These are phyloP conservation scores for Pinctada fucata DNA, from an alignment of 2,888 invertebrate genomes.

Conservation along the genomic window DNA sequence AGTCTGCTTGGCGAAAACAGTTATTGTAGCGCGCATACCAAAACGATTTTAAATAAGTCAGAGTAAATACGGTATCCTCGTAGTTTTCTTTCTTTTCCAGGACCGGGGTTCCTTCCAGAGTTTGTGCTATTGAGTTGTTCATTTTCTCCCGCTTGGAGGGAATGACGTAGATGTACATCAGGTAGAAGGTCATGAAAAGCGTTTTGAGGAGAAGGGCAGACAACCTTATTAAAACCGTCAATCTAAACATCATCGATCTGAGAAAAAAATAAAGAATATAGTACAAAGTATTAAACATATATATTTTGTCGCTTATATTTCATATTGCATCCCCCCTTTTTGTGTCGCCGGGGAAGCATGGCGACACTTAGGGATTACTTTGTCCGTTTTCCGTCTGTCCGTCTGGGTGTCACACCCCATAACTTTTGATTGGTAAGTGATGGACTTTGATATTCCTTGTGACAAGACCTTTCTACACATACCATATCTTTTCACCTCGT, in stretches of 20 bases:
- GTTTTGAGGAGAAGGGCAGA: background rate
- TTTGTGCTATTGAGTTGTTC: background rate
- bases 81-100: conserved; percentile 30
- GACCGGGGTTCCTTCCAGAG: background rate
- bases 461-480: too few species aligned
- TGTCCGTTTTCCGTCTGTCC: too few species aligned
- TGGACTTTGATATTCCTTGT: too few species aligned
- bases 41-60: conserved; percentile 21
- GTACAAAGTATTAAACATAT: too few species aligned
- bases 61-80: conserved; percentile 19
- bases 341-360: too few species aligned
- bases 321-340: too few species aligned
- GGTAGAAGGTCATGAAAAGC: background rate
- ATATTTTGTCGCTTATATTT: too few species aligned
- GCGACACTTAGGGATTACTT: too few species aligned
- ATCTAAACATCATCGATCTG: background rate
- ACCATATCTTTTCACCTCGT: too few species aligned
- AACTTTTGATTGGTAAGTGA: too few species aligned
- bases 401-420: too few species aligned
- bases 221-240: background rate
- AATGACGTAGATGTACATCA: background rate
- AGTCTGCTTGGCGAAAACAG: conserved; percentile 30
- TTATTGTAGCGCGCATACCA: conserved; percentile 27
- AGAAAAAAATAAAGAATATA: too few species aligned
- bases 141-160: background rate